A percentile compares a stretch with the other conserved stretches of the same genome.
These are phyloP conservation scores for Ptychoptera contaminata DNA, from an alignment of 2,888 invertebrate species.

Conservation along the genomic window DNA sequence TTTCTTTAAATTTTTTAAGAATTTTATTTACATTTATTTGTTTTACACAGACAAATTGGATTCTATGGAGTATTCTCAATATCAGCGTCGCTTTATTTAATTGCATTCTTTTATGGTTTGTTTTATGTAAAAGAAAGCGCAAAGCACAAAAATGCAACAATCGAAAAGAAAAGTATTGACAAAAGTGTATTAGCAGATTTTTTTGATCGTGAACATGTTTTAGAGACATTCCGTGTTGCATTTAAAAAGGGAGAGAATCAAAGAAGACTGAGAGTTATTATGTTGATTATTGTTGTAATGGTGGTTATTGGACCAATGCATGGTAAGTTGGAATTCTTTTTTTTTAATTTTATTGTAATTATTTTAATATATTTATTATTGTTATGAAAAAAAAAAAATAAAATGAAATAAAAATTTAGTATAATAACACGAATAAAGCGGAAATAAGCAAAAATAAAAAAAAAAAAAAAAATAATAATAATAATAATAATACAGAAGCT, in stretches of 20 bases:
- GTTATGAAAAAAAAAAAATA: neutral
- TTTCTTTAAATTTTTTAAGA: constrained; percentile 1
- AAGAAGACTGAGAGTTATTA: constrained; percentile 53
- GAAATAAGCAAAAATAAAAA: too few relatives aligned
- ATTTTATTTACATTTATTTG: too few relatives aligned
- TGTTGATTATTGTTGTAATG: constrained; percentile 66
- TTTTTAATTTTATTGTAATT: neutral
- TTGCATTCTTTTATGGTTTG: constrained; percentile 59
- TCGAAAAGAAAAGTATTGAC: constrained; percentile 5
- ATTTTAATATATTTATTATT: neutral
- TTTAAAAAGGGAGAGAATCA: constrained; percentile 65
- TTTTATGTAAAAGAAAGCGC: constrained; percentile 49
- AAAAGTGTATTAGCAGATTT: constrained; percentile 37
- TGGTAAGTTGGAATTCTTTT: constrained; percentile 38
- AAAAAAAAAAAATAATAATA: too few relatives aligned
- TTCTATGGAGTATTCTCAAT: constrained; percentile 71
- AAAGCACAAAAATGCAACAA: constrained; percentile 16
- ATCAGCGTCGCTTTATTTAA: constrained; percentile 54
- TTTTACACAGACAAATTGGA: constrained; percentile 52
- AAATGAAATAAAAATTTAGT: too few relatives aligned
- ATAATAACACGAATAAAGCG: too few relatives aligned
- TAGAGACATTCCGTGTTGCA: constrained; percentile 62
- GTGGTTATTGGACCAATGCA: constrained; percentile 75
- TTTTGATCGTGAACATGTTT: constrained; percentile 60
- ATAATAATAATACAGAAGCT: too few relatives aligned